Percentiles rank a stretch among this genome's conserved stretches.
Evolutionary conservation across 2,888 invertebrate genomes (phyloP).

Genomic region (Leucoptera coffeella): DNA sequence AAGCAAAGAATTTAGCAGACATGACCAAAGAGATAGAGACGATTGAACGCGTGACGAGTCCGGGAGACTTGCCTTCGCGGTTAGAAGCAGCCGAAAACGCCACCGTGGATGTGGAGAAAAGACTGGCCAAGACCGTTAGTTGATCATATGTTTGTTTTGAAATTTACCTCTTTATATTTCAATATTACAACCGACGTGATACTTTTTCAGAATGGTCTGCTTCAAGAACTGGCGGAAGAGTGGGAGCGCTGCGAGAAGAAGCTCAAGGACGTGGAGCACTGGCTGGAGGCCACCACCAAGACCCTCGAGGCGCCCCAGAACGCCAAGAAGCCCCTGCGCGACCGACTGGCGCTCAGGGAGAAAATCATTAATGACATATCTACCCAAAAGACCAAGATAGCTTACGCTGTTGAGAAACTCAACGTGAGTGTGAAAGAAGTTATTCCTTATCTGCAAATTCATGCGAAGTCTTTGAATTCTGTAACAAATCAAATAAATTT

Average conservation of each 20-base stretch:
- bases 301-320: conserved; percentile 74
- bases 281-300: conserved; percentile 82
- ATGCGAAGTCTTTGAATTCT: too few species aligned
- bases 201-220: conserved; percentile 66
- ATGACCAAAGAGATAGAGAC: conserved; percentile 87
- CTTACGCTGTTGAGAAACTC: conserved; percentile 83
- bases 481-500: too few species aligned
- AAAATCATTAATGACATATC: conserved; percentile 82
- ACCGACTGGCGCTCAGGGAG: conserved; percentile 79
- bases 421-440: too few species aligned
- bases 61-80: conserved; percentile 79
- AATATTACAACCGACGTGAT: conserved; percentile 4
- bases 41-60: conserved; percentile 76
- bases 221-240: conserved; percentile 89
- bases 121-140: conserved; percentile 77
- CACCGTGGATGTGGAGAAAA: conserved; percentile 78
- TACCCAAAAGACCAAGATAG: conserved; percentile 85
- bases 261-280: conserved; percentile 80
- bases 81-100: conserved; percentile 82
- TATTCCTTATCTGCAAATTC: too few species aligned
- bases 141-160: conserved; percentile 4
- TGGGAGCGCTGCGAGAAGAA: conserved; percentile 96
- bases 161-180: neutral
- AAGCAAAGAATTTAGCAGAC: conserved; percentile 81
- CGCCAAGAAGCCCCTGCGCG: conserved; percentile 80